Conservation (phyloP, 2,113 vertebrate species). For the Planiliza haematocheilus region DNA sequence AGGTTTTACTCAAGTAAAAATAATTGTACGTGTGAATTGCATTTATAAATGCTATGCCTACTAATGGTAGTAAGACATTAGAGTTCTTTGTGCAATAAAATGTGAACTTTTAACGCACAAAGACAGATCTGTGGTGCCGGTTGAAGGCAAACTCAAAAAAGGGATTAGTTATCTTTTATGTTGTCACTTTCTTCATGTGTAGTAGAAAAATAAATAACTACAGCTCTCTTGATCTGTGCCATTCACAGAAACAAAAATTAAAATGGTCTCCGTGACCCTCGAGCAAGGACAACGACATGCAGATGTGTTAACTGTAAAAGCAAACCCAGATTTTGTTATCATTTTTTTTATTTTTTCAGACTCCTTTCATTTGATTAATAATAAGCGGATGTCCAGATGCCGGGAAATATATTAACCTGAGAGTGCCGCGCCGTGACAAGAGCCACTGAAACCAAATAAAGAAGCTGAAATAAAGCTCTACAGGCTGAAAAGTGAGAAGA, state of each 20-base stretch:
- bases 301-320: conserved; percentile 12
- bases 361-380: conserved; percentile 42
- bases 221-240: not conserved
- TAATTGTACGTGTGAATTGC: no score
- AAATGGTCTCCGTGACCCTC: not conserved
- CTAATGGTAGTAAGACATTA: no score
- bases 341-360: conserved; percentile 19
- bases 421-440: conserved; percentile 25
- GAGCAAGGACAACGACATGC: not conserved
- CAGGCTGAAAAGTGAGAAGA: conserved; percentile 37
- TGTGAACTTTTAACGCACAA: no score
- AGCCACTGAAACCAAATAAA: conserved; percentile 63
- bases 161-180: not conserved
- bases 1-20: conserved; percentile 8
- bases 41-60: no score
- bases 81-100: no score
- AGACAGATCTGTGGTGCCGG: no score
- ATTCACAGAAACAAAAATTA: not conserved
- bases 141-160: no score
- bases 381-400: conserved; percentile 31
- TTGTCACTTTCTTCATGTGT: not conserved
- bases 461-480: conserved; percentile 52
- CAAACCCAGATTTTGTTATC: not conserved
- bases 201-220: not conserved
- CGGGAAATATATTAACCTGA: conserved; percentile 58